These are phyloP conservation scores for Atractosteus spatula DNA, from an alignment of 2,113 vertebrate species.

Conservation along the genomic window DNA sequence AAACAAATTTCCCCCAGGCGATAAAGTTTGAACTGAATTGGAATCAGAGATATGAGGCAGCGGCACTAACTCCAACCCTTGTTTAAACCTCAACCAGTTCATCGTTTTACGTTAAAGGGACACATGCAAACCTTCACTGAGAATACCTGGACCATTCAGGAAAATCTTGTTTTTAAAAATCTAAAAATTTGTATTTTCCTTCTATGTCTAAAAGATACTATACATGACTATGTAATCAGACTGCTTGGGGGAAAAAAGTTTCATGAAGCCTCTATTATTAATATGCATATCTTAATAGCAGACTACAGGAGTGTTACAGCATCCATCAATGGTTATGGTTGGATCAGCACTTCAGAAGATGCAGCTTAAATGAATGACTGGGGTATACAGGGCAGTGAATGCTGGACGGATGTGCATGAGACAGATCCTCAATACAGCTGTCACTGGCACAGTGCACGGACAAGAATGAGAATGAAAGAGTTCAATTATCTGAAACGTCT, in stretches of 20 bases:
- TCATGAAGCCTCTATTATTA: conserved; percentile 25
- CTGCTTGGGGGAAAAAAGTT: conserved; percentile 16
- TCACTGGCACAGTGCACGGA: conserved; percentile 20
- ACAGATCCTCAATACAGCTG: conserved; percentile 18
- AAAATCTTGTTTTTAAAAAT: no score
- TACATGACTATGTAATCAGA: conserved; percentile 14
- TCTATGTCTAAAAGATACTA: conserved; percentile 35
- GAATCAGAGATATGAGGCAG: no score
- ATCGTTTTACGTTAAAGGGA: no score
- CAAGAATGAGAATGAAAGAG: conserved; percentile 4
- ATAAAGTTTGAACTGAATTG: no score
- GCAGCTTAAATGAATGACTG: background rate
- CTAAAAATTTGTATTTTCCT: conserved; percentile 24
- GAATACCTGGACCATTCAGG: no score
- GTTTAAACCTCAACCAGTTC: no score
- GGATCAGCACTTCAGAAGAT: conserved; percentile 13
- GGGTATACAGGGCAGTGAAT: conserved; percentile 10
- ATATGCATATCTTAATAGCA: conserved; percentile 28
- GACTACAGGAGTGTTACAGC: conserved; percentile 24
- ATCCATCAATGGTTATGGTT: conserved; percentile 38
- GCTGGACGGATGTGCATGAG: conserved; percentile 25
- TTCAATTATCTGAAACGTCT: background rate
- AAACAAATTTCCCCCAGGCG: no score
- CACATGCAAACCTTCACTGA: no score
- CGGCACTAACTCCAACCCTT: no score